These are phyloP conservation scores for Belonocnema kinseyi DNA, from an alignment of 1,140 invertebrate species.

Conservation along the genomic window DNA sequence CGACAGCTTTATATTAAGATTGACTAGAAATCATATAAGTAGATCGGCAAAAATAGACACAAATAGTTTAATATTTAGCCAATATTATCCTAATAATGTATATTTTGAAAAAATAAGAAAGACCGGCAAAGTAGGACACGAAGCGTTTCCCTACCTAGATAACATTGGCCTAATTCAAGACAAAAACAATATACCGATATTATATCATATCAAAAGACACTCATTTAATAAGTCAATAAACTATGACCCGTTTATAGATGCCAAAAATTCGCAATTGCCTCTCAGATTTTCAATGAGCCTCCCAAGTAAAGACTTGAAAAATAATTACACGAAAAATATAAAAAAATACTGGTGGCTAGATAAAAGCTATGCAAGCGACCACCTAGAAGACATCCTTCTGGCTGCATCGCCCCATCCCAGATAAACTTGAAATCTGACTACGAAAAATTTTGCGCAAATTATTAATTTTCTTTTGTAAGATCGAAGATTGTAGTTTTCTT, in stretches of 20 bases:
- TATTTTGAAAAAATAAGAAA: slow-evolving; percentile 8
- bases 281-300: background rate
- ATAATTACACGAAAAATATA: background rate
- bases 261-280: background rate
- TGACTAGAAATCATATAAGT: slow-evolving; percentile 29
- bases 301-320: background rate
- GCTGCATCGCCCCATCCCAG: background rate
- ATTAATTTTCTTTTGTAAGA: too few relatives aligned
- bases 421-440: too few relatives aligned
- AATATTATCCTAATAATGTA: slow-evolving; percentile 5
- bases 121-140: background rate
- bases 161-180: background rate
- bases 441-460: too few relatives aligned
- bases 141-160: slow-evolving; percentile 17
- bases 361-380: background rate
- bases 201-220: slow-evolving; percentile 46
- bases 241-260: slow-evolving; percentile 1
- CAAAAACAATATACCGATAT: slow-evolving; percentile 34
- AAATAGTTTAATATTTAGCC: slow-evolving; percentile 32
- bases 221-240: slow-evolving; percentile 28
- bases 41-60: background rate
- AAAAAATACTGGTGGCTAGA: slow-evolving; percentile 2
- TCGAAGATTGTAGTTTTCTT: too few relatives aligned
- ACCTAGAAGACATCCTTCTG: background rate
- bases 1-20: slow-evolving; percentile 38